Conservation (phyloP, 2,797 vertebrate genomes). For the Neosalanx taihuensis region DNA sequence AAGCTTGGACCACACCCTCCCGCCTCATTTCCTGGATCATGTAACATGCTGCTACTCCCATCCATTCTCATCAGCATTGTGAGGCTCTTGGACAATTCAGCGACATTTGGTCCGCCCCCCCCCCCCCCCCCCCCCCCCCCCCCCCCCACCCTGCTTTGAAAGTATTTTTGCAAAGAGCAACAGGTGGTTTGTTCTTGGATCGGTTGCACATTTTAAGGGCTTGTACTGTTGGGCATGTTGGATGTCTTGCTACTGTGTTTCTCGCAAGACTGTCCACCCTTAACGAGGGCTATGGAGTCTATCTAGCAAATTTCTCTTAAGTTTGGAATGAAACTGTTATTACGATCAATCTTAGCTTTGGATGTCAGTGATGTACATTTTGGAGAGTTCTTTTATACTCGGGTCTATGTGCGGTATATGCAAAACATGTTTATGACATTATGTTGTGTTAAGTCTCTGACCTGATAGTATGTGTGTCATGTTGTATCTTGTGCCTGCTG, state of each 20-base stretch:
- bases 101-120: not conserved
- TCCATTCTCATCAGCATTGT: constrained; percentile 3
- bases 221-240: constrained; percentile 10
- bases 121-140: no score
- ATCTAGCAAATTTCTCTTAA: constrained; percentile 17
- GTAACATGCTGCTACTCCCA: constrained; percentile 10
- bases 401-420: constrained; percentile 14
- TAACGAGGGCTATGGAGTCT: constrained; percentile 14
- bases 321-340: constrained; percentile 15
- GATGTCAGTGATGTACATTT: constrained; percentile 5
- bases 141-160: not conserved
- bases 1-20: not conserved
- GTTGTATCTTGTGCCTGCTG: constrained; percentile 9
- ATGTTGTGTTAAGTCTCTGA: constrained; percentile 5
- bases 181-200: not conserved
- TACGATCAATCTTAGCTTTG: constrained; percentile 6
- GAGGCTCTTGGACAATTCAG: constrained; percentile 4
- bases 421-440: constrained; percentile 5
- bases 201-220: constrained; percentile 15
- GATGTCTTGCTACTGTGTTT: constrained; percentile 8
- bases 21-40: not conserved
- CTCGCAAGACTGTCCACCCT: constrained; percentile 3
- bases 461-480: constrained; percentile 7
- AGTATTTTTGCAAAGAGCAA: not conserved
- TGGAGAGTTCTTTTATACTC: constrained; percentile 13